Evolutionary conservation across 2,113 vertebrate genomes (phyloP).

Genomic region (Albula glossodonta): DNA sequence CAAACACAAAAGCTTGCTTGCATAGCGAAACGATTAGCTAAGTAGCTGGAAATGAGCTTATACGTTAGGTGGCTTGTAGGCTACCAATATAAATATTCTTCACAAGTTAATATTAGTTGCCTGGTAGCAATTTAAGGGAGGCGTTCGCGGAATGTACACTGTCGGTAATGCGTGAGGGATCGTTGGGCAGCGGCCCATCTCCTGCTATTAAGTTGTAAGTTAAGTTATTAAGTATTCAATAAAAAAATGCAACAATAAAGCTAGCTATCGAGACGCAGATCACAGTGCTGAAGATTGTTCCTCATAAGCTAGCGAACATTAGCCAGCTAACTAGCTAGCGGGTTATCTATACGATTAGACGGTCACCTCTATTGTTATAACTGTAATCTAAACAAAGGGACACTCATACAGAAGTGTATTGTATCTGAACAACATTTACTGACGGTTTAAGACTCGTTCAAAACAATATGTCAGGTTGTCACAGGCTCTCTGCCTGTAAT

Average conservation of each 20-base stretch:
- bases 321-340: not conserved
- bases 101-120: too few relatives aligned
- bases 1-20: too few relatives aligned
- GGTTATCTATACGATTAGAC: not conserved
- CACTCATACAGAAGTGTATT: not conserved
- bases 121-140: too few relatives aligned
- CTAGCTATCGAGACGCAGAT: not conserved
- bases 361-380: not conserved
- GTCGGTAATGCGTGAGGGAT: too few relatives aligned
- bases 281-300: not conserved
- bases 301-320: not conserved
- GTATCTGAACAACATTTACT: not conserved
- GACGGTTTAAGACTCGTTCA: not conserved
- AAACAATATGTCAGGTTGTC: not conserved
- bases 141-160: too few relatives aligned
- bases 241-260: not conserved
- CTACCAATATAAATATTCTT: too few relatives aligned
- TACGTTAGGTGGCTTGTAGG: too few relatives aligned
- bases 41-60: too few relatives aligned
- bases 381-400: not conserved
- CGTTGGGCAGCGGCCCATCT: too few relatives aligned
- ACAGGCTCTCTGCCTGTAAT: constrained; percentile 22
- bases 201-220: not conserved
- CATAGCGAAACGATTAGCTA: too few relatives aligned
- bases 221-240: not conserved